Evolutionary conservation across 2,113 vertebrate species (phyloP), one percentile per base, ranked within the genome.

Genomic region (Sapayoa aenigma): DNA sequence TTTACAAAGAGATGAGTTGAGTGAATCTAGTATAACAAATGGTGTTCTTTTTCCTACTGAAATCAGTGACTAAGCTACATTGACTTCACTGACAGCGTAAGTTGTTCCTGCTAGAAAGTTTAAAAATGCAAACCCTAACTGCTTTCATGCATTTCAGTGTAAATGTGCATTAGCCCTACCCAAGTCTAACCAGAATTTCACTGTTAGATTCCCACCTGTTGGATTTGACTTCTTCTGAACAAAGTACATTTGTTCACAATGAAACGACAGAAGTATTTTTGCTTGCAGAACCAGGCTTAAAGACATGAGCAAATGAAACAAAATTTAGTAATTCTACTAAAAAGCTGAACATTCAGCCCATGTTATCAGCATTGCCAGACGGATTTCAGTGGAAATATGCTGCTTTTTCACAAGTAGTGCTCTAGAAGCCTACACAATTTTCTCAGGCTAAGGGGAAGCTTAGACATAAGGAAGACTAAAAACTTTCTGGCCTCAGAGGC

Each of bases 1-100:
- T 96, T 95, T 93, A 94, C 84, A 94, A 39, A 95, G 96, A 88
- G 42, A 80, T 87, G 66, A 46, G 76, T 84, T 87, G 90, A 68
- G 89, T 63, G 60, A 93, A 92, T 66, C 62, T 77, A 72, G 47
- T 47, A 41, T 44, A 27, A 73, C 66, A 71, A 78, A 66, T 41
- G 24, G 41, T 50, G n/a, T 58, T 84, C 68, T 72, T 42, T 53
- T 80, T 89, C 71, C 60, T 62, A 42, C 73, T 60, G 76, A 84
- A 91, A 84, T 90, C 69, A 66, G 22, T 84, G 46, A 80, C 74
- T 89, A 90, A 95, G 77, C 73, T 89, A 44, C 37, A 39, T 20
- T 80, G 76, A 71, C 53, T 83, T 85, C 86, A 59, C 42, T 55
- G 58, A 39, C 66, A 85, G 71, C 41, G 69, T 67, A 84, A 79